These are phyloP conservation scores for Rhagium mordax DNA, from an alignment of 2,888 invertebrate genomes.

Conservation along the genomic window DNA sequence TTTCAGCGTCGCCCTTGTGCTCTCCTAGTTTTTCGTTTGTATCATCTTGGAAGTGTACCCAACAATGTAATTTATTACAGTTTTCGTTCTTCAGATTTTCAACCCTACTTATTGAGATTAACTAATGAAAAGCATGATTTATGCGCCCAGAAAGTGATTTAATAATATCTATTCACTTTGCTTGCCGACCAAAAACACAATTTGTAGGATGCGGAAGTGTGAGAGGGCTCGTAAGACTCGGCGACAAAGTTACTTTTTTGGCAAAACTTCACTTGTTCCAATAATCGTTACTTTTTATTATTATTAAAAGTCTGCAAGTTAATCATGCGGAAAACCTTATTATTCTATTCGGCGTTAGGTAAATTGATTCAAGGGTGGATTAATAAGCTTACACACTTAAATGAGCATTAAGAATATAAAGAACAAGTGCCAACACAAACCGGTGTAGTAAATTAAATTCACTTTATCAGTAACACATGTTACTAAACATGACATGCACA, in stretches of 20 bases:
- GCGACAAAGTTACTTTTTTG: too few relatives aligned
- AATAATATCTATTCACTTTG: conserved; percentile 40
- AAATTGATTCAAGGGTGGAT: conserved; percentile 42
- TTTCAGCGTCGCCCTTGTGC: conserved; percentile 36
- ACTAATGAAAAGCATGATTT: conserved; percentile 63
- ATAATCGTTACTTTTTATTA: too few relatives aligned
- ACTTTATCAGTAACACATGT: conserved; percentile 63
- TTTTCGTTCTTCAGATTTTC: conserved; percentile 60
- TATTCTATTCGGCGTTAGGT: conserved; percentile 23
- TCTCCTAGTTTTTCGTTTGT: conserved; percentile 46
- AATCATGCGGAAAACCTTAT: conserved; percentile 16
- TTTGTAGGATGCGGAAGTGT: neutral
- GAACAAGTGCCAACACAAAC: conserved; percentile 52
- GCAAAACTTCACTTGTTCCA: too few relatives aligned
- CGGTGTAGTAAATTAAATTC: conserved; percentile 55
- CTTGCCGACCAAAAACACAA: neutral
- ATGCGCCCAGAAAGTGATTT: conserved; percentile 47
- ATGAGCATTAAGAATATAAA: conserved; percentile 50
- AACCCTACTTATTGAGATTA: conserved; percentile 63
- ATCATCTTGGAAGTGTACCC: conserved; percentile 46
- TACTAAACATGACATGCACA: conserved; percentile 62
- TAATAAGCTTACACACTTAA: conserved; percentile 50
- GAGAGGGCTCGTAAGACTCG: neutral
- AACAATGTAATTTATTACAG: conserved; percentile 56
- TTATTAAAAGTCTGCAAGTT: too few relatives aligned